Percentiles rank a stretch among this genome's conserved stretches.
Conservation (phyloP, 1,140 invertebrate species). For the Pararge aegeria region DNA sequence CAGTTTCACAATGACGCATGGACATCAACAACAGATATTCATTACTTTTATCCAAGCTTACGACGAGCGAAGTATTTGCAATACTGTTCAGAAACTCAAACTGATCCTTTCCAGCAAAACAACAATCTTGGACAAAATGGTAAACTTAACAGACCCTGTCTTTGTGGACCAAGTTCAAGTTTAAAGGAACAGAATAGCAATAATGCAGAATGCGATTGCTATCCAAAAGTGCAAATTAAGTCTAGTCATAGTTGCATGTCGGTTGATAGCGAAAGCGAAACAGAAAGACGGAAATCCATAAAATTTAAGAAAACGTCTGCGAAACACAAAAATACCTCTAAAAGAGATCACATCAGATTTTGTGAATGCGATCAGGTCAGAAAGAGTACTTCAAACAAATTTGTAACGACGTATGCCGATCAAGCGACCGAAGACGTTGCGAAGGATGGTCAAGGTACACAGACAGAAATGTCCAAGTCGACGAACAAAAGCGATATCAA, state of each 20-base stretch:
- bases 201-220: neutral
- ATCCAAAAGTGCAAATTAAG: neutral
- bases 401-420: slow-evolving; percentile 41
- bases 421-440: slow-evolving; percentile 19
- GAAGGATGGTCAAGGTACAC: slow-evolving; percentile 28
- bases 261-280: slow-evolving; percentile 24
- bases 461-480: slow-evolving; percentile 21
- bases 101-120: slow-evolving; percentile 2
- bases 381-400: slow-evolving; percentile 39
- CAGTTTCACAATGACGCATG: slow-evolving; percentile 68
- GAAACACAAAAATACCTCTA: slow-evolving; percentile 20
- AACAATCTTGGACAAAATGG: neutral
- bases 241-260: slow-evolving; percentile 33
- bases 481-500: slow-evolving; percentile 13
- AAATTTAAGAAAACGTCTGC: neutral
- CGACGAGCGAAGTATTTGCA: slow-evolving; percentile 17
- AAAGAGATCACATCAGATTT: slow-evolving; percentile 7
- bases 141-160: neutral
- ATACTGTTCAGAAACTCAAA: slow-evolving; percentile 21
- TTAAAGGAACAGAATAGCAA: too few species aligned
- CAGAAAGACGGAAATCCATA: neutral
- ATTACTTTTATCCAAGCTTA: slow-evolving; percentile 56
- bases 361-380: slow-evolving; percentile 33
- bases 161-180: neutral
- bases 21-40: slow-evolving; percentile 69